A percentile compares a stretch with the other conserved stretches of the same genome.
These are phyloP conservation scores for Hermetia illucens DNA, from an alignment of 1,140 invertebrate species.

Conservation along the genomic window DNA sequence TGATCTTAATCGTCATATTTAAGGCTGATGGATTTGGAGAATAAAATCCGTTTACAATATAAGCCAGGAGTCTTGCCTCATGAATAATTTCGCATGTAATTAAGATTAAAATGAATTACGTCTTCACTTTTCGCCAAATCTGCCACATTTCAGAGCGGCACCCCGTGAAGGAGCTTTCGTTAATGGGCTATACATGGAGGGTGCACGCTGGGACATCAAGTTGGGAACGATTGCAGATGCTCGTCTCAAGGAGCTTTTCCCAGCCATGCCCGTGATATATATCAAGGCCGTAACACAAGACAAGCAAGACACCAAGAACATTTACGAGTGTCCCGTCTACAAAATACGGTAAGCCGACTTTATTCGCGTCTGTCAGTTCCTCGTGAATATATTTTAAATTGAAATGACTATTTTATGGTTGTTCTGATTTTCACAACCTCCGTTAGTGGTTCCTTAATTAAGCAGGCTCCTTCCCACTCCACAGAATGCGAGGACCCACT, in stretches of 20 bases:
- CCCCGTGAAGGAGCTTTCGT: slow-evolving; percentile 86
- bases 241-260: slow-evolving; percentile 76
- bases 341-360: slow-evolving; percentile 67
- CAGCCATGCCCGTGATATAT: slow-evolving; percentile 82
- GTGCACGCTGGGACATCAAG: slow-evolving; percentile 76
- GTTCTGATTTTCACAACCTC: no score
- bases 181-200: slow-evolving; percentile 85
- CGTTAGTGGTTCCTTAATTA: no score
- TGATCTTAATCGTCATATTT: no score
- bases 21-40: no score
- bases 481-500: slow-evolving; percentile 58
- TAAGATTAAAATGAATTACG: slow-evolving; percentile 3
- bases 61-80: no score
- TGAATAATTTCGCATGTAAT: no score
- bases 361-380: no score
- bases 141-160: slow-evolving; percentile 40
- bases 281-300: slow-evolving; percentile 77
- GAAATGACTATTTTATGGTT: no score
- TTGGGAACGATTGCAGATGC: slow-evolving; percentile 68
- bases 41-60: no score
- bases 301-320: slow-evolving; percentile 71
- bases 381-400: no score
- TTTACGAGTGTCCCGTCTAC: slow-evolving; percentile 89
- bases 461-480: no score
- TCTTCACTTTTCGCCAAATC: background rate